Conservation (phyloP, 2,888 invertebrate species). For the Syrista parreyssii region DNA sequence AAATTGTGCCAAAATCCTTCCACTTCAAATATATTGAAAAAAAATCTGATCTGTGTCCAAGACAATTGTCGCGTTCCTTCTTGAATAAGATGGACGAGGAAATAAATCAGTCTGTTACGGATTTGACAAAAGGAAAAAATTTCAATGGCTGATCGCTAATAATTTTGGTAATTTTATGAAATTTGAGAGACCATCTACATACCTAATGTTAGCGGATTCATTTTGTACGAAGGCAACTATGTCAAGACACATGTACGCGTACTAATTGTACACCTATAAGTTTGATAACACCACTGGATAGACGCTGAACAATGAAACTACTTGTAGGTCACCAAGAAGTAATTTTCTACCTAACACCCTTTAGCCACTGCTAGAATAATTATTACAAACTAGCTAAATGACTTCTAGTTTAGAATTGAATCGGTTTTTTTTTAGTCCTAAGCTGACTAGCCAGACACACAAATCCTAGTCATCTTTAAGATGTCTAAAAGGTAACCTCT, state of each 20-base stretch:
- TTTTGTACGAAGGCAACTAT: slow-evolving; percentile 51
- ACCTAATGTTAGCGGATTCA: background rate
- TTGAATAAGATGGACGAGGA: background rate
- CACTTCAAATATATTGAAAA: background rate
- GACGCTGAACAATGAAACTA: background rate
- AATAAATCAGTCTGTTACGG: background rate
- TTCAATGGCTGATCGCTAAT: background rate
- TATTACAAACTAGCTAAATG: background rate
- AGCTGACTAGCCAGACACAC: background rate
- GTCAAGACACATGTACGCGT: slow-evolving; percentile 46
- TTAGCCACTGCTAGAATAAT: background rate
- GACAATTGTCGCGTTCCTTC: background rate
- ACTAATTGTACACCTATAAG: background rate
- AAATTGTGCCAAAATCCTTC: too few species aligned
- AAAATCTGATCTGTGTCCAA: background rate
- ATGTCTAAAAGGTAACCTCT: background rate
- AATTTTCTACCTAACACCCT: background rate
- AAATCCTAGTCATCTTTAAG: background rate
- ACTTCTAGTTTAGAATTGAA: background rate
- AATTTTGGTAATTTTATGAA: background rate
- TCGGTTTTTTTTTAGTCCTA: background rate
- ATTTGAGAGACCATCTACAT: background rate
- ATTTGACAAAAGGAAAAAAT: background rate
- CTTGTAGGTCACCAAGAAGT: background rate
- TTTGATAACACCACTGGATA: background rate